Evolutionary conservation across 1,140 invertebrate genomes (phyloP).

Genomic region (Drosophila kepulauana): DNA sequence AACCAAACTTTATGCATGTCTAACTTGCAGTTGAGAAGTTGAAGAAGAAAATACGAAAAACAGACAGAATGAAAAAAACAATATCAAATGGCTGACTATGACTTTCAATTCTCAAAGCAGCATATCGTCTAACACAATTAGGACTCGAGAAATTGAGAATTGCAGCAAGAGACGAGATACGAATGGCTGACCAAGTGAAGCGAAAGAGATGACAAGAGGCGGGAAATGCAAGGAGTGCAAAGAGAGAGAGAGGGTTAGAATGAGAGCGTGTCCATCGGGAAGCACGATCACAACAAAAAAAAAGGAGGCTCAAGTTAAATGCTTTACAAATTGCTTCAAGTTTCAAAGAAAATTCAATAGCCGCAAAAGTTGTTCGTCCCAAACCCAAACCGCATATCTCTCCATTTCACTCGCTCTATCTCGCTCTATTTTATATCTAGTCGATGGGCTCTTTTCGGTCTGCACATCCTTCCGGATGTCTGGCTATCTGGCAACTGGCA

Average conservation of each 20-base stretch:
- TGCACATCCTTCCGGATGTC: conserved; percentile 16
- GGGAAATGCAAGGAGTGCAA: not conserved
- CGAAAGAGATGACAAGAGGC: no score
- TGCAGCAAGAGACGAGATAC: no score
- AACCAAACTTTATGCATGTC: no score
- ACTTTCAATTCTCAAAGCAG: conserved; percentile 3
- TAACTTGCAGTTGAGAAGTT: no score
- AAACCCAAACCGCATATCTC: not conserved
- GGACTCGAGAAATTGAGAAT: not conserved
- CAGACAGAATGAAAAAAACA: no score
- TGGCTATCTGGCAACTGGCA: conserved; percentile 28
- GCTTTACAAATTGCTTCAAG: conserved; percentile 48
- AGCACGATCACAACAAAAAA: conserved; percentile 14
- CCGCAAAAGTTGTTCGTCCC: conserved; percentile 42
- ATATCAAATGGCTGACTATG: not conserved
- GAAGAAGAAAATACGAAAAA: no score
- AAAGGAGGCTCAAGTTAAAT: conserved; percentile 32
- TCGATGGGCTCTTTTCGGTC: conserved; percentile 1
- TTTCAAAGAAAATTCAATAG: conserved; percentile 54
- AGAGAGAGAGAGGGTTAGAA: not conserved
- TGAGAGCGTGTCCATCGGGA: not conserved
- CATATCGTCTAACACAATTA: not conserved
- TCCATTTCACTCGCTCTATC: not conserved
- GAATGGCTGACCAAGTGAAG: no score
- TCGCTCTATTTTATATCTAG: not conserved